Conservation (phyloP, 1,140 invertebrate species). For the Lepidurus arcticus region DNA sequence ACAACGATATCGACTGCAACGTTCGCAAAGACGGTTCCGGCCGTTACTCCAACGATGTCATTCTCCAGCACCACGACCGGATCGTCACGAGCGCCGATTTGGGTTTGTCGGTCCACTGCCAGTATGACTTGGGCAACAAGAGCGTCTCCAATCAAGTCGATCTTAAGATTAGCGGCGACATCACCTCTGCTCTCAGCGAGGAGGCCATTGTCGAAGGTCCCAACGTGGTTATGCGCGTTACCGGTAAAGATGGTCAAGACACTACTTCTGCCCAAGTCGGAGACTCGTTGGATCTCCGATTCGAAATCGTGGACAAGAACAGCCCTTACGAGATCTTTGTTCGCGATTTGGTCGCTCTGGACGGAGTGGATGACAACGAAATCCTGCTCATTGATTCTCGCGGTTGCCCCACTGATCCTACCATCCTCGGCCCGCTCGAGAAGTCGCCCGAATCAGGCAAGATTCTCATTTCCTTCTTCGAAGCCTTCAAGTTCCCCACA, state of each 20-base stretch:
- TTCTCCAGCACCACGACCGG: slow-evolving; percentile 90
- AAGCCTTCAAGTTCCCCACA: slow-evolving; percentile 93
- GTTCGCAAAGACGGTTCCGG: slow-evolving; percentile 40
- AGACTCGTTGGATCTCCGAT: slow-evolving; percentile 79
- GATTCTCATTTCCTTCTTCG: slow-evolving; percentile 83
- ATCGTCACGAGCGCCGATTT: slow-evolving; percentile 90
- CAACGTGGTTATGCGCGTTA: slow-evolving; percentile 90
- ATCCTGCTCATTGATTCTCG: slow-evolving; percentile 85
- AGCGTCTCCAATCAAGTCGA: slow-evolving; percentile 87
- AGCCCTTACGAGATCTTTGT: slow-evolving; percentile 93
- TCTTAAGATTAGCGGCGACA: slow-evolving; percentile 77
- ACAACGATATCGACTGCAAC: slow-evolving; percentile 84
- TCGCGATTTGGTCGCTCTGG: slow-evolving; percentile 86
- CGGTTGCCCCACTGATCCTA: slow-evolving; percentile 85
- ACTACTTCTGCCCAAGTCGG: slow-evolving; percentile 57
- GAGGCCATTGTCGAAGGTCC: slow-evolving; percentile 74
- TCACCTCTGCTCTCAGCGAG: slow-evolving; percentile 53
- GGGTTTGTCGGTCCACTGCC: slow-evolving; percentile 83
- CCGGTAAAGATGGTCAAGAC: slow-evolving; percentile 43
- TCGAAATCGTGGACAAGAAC: slow-evolving; percentile 84
- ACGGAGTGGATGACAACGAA: slow-evolving; percentile 84
- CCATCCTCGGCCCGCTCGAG: slow-evolving; percentile 85
- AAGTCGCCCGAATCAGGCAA: slow-evolving; percentile 69
- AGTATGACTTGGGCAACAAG: slow-evolving; percentile 88
- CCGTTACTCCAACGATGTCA: slow-evolving; percentile 78